These are phyloP conservation scores for Rhizomys pruinosus DNA, from an alignment of 2,113 vertebrate species.

Conservation along the genomic window DNA sequence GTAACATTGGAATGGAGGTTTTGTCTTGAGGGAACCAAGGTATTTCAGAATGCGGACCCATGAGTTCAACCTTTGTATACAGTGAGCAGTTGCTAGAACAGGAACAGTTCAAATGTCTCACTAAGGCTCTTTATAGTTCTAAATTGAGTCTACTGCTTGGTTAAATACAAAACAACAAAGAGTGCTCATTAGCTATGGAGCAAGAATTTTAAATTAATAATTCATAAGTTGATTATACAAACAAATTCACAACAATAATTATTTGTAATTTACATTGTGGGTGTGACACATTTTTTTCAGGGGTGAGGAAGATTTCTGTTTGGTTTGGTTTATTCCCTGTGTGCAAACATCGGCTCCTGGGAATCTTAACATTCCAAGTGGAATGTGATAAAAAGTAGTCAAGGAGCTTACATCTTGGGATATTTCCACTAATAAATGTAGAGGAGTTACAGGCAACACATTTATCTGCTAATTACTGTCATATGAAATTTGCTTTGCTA, in stretches of 20 bases:
- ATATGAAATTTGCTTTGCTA: conserved; percentile 52
- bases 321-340: not conserved
- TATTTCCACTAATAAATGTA: conserved; percentile 26
- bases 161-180: not conserved
- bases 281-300: not conserved
- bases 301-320: not conserved
- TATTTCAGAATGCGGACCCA: not conserved
- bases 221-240: conserved; percentile 23
- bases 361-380: conserved; percentile 9
- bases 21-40: not conserved
- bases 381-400: conserved; percentile 39
- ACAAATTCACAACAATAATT: conserved; percentile 26
- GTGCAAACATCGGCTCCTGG: not conserved
- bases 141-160: conserved; percentile 8
- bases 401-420: conserved; percentile 42
- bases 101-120: not conserved
- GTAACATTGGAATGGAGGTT: not conserved
- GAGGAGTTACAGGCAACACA: conserved; percentile 35
- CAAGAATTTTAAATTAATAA: conserved; percentile 42
- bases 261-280: not conserved
- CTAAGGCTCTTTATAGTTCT: not conserved
- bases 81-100: not conserved
- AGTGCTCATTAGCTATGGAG: not conserved
- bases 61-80: not conserved
- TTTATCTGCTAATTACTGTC: conserved; percentile 62